phyloP scores from a whole-genome alignment of 2,888 invertebrate genomes.

The Caprella mutica region DNA sequence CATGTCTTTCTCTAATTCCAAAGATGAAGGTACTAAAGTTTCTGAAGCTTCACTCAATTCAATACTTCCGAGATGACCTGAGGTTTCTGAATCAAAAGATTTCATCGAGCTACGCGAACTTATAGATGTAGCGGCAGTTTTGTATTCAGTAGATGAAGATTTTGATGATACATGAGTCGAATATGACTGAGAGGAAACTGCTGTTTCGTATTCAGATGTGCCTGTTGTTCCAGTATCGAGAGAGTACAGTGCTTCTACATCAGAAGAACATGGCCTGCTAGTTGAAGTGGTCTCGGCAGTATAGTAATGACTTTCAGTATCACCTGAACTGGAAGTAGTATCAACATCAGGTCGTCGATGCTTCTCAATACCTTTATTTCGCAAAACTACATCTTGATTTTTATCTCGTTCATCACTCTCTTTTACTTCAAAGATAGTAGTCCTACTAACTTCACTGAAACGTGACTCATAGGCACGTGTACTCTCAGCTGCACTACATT shows the following conservation, averaged over 20 bases:
- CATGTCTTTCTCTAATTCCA: conserved; percentile 57
- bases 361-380: conserved; percentile 27
- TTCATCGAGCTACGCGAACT: conserved; percentile 83
- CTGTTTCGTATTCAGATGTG: conserved; percentile 71
- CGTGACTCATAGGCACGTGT: conserved; percentile 24
- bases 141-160: conserved; percentile 70
- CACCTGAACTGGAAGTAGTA: conserved; percentile 64
- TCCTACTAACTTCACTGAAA: conserved; percentile 16
- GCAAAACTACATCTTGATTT: conserved; percentile 11
- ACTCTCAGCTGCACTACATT: conserved; percentile 32
- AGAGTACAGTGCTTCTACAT: conserved; percentile 61
- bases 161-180: conserved; percentile 46
- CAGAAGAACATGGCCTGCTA: conserved; percentile 73
- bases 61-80: conserved; percentile 74
- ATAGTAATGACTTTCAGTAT: conserved; percentile 79
- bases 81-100: conserved; percentile 77
- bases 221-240: conserved; percentile 42
- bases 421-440: conserved; percentile 12
- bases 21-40: conserved; percentile 79
- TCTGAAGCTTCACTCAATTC: conserved; percentile 81
- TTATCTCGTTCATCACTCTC: conserved; percentile 24
- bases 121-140: conserved; percentile 72
- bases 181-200: conserved; percentile 63
- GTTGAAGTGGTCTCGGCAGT: conserved; percentile 57
- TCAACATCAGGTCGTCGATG: conserved; percentile 64